Evolutionary conservation across 2,113 vertebrate species (phyloP).

Genomic region (Steatornis caripensis): DNA sequence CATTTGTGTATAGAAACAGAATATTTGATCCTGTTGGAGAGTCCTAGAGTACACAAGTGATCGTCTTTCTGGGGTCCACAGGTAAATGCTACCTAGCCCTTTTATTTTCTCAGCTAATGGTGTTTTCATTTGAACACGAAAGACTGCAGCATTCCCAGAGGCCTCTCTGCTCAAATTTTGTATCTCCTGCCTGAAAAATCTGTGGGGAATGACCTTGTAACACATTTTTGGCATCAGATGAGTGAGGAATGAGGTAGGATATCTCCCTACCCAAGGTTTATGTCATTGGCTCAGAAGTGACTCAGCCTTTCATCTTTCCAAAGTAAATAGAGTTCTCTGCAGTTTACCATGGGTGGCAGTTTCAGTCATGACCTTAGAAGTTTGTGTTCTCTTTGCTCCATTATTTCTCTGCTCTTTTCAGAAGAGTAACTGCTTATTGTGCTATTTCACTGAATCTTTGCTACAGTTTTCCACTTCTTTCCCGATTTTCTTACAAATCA

Average conservation of each 20-base stretch:
- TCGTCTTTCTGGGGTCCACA: background rate
- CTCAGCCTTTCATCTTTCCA: background rate
- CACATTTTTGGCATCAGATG: conserved; percentile 22
- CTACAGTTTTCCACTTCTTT: background rate
- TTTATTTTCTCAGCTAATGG: background rate
- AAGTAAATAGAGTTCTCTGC: background rate
- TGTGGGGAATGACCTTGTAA: background rate
- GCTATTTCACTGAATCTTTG: background rate
- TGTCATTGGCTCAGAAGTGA: background rate
- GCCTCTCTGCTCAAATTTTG: background rate
- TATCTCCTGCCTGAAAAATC: background rate
- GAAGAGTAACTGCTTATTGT: background rate
- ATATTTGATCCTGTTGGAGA: background rate
- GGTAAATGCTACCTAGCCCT: background rate
- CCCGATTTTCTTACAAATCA: accelerated
- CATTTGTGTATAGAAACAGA: background rate
- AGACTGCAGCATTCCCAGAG: background rate
- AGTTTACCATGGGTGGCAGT: background rate
- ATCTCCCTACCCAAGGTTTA: background rate
- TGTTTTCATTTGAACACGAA: background rate
- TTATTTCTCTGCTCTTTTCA: background rate
- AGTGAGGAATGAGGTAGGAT: background rate
- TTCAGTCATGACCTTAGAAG: conserved; percentile 7
- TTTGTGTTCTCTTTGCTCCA: background rate
- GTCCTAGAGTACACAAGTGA: background rate